Percentiles rank a stretch among this genome's conserved stretches.
Conservation (phyloP, 2,888 invertebrate species). For the Ophioninae sp. region DNA sequence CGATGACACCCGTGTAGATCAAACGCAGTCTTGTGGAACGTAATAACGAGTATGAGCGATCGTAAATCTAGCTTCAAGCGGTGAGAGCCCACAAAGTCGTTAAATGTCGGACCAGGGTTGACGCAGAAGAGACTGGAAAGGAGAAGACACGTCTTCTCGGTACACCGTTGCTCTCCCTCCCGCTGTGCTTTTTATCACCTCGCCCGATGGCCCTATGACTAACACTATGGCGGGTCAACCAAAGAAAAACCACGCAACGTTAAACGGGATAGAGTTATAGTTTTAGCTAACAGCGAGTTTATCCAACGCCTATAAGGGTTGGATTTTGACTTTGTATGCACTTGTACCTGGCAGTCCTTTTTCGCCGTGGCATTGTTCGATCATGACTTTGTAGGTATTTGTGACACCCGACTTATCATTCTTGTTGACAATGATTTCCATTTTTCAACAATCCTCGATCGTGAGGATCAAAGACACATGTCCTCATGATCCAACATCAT, state of each 20-base stretch:
- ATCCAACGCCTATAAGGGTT: constrained; percentile 13
- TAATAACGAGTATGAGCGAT: constrained; percentile 53
- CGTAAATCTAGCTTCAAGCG: constrained; percentile 49
- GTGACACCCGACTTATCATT: not conserved
- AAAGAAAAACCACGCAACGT: constrained; percentile 28
- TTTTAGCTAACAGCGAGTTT: constrained; percentile 32
- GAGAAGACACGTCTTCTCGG: constrained; percentile 4
- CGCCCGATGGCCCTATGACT: constrained; percentile 12
- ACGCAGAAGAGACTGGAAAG: constrained; percentile 23
- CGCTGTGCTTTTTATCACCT: constrained; percentile 11
- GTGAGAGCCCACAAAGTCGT: constrained; percentile 47
- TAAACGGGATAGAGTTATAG: constrained; percentile 38
- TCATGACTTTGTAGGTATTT: too few species aligned
- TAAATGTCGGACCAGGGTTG: constrained; percentile 49
- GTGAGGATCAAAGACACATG: not conserved
- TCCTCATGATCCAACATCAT: too few species aligned
- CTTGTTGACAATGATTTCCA: not conserved
- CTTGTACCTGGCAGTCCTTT: too few species aligned
- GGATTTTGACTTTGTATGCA: not conserved
- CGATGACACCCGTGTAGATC: constrained; percentile 33
- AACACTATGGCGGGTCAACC: constrained; percentile 11
- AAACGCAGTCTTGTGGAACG: constrained; percentile 25
- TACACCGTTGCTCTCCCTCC: constrained; percentile 45
- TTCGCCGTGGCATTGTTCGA: too few species aligned
- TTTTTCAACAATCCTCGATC: not conserved